phyloP scores from a whole-genome alignment of 2,797 vertebrate species.

The Pseudomugil gertrudae region DNA sequence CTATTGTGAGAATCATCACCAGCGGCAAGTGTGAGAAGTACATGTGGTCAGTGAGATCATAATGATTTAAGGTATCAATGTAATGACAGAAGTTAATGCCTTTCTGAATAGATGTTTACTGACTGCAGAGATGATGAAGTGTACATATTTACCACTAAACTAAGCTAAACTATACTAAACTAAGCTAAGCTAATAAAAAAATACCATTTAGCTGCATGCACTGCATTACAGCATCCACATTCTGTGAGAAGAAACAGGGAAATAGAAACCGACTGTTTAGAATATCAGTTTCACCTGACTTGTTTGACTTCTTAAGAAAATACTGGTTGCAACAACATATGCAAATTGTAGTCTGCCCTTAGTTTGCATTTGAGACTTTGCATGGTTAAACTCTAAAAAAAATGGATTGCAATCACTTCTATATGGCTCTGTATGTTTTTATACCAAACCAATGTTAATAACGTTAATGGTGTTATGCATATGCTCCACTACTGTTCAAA shows the following conservation, averaged over 20 bases:
- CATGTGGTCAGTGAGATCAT: not conserved
- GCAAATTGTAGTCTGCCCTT: not conserved
- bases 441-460: not conserved
- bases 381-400: not conserved
- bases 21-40: not conserved
- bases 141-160: too few relatives aligned
- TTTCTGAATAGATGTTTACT: not conserved
- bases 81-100: not conserved
- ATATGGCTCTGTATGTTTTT: not conserved
- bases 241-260: not conserved
- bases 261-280: not conserved
- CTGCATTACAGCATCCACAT: too few relatives aligned
- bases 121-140: not conserved
- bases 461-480: too few relatives aligned
- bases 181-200: too few relatives aligned
- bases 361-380: not conserved
- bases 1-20: not conserved
- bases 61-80: not conserved
- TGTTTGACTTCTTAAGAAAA: not conserved
- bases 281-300: too few relatives aligned
- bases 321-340: not conserved
- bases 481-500: too few relatives aligned
- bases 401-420: not conserved
- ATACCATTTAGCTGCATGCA: not conserved
- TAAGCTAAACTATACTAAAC: too few relatives aligned